Evolutionary conservation across 2,113 vertebrate genomes (phyloP), one percentile per base, ranked within the genome.

Genomic region (Notarius lentiginosus): DNA sequence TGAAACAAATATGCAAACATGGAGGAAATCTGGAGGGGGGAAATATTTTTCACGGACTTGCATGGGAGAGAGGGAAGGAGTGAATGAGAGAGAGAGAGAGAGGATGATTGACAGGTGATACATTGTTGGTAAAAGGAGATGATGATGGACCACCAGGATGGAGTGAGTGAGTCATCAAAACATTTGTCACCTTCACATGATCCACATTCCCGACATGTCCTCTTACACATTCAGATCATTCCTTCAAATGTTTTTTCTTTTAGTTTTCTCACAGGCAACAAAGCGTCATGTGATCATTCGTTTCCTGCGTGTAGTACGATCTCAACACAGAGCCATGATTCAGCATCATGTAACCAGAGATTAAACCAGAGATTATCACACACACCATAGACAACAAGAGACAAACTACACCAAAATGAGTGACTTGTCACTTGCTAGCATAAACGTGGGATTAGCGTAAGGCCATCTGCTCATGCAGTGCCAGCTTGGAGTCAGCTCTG

Each of bases 41-140:
- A 58, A 58, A 58, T 58, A 58, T 17, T 18, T 18, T 18, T 18
- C 56, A 58, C 3, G 5, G 56, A 58, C 56, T 4, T 15, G 15
- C 14, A 58, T 58, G 63, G 2, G 24, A 12, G n/a, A 27, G n/a
- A 66, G 65, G n/a, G 11, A 27, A 27, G 4, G n/a, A 30, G 11
- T 30, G 65, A 14, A 27, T n/a, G 55, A 11, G 12, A 63, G 79
- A 55, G 15, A 15, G 75, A n/a, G 56, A 27, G 53, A 60, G 24
- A 15, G 30, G 5, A 15, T 84, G 70, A 88, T 34, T 89, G 90
- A 87, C 79, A 88, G 85, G 88, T 88, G 88, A 86, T 79, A 68
- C 82, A 89, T 90, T 82, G 70, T 30, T 88, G 80, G 86, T 27
- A 56, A 49, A 55, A 47, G 2, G 6, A 73, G 17, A 47, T 7